Percentiles rank a stretch among this genome's conserved stretches.
Conservation (phyloP, 2,113 vertebrate genomes). For the Bos indicus region DNA sequence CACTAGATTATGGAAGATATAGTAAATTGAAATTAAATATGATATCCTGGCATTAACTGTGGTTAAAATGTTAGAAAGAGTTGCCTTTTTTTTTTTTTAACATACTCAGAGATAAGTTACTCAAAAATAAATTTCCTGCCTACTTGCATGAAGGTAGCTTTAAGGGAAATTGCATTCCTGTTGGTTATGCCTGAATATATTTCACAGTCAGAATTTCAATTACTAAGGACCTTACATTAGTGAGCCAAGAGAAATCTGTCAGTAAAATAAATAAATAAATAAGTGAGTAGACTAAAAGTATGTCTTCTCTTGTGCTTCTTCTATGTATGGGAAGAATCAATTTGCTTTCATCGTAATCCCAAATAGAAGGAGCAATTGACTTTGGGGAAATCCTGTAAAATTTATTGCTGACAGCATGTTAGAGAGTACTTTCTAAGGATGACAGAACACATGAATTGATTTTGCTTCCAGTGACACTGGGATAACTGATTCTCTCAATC, state of each 20-base stretch:
- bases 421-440: constrained; percentile 71
- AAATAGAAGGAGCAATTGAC: constrained; percentile 74
- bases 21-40: neutral
- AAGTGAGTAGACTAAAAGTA: neutral
- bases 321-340: constrained; percentile 65
- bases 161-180: constrained; percentile 59
- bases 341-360: constrained; percentile 73
- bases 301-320: constrained; percentile 37
- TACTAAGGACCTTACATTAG: constrained; percentile 39
- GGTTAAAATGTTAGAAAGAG: neutral
- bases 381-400: constrained; percentile 74
- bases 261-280: neutral
- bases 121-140: constrained; percentile 45
- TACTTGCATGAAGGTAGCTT: constrained; percentile 23
- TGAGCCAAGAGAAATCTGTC: constrained; percentile 47
- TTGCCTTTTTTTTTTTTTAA: neutral
- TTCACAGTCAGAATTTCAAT: constrained; percentile 69
- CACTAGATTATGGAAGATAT: neutral
- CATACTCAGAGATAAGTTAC: neutral
- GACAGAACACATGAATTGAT: constrained; percentile 78
- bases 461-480: constrained; percentile 73
- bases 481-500: constrained; percentile 77
- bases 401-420: constrained; percentile 67
- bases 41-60: neutral
- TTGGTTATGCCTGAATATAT: constrained; percentile 51